Evolutionary conservation across 2,797 vertebrate genomes (phyloP), one percentile per base, ranked within the genome.

Genomic region (Chlorospingus semifuscus): DNA sequence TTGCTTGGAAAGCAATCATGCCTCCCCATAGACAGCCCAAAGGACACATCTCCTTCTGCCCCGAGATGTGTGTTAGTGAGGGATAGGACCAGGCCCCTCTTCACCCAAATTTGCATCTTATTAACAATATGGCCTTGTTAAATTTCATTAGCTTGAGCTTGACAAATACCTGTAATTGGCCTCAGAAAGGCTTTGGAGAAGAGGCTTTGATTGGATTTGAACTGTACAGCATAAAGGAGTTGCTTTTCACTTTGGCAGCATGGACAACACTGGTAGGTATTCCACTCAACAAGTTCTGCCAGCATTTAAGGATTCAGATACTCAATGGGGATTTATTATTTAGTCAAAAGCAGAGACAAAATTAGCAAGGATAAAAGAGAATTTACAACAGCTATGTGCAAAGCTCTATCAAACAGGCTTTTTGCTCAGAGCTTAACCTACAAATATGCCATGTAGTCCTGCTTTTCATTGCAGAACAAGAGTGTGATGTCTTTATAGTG

Each of bases 301-400:
- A 91, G 18, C 3, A 0, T 85, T 93, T 87, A 80, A 85, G 50
- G 44, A 78, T 91, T 89, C 71, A 53, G 24, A 66, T 53, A 52
- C 26, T 87, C 74, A 44, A 2, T 1, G 11, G 60, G 49, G 69
- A 93, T 96, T 93, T 92, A 83, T 57, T 85, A 71, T 81, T 89
- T 75, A 89, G 61, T 65, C 7, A 8, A 94, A 90, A 85, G 83
- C 65, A 61, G 78, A 91, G 49, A 52, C 34, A 69, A 87, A 94
- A 94, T 91, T 93, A 92, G 52, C 16, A 81, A 71, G 39, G 61
- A 92, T 91, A 57, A 95, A 94, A 87, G 15, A 81, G 93, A 95
- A 94, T 80, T 91, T 92, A 68, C 46, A 86, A 75, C 60, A 79
- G 75, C 74, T 88, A 41, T 50, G 36, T 71, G 55, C 52, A 93